Evolutionary conservation across 2,888 invertebrate genomes (phyloP).

Genomic region (Eupithecia pulchellata): DNA sequence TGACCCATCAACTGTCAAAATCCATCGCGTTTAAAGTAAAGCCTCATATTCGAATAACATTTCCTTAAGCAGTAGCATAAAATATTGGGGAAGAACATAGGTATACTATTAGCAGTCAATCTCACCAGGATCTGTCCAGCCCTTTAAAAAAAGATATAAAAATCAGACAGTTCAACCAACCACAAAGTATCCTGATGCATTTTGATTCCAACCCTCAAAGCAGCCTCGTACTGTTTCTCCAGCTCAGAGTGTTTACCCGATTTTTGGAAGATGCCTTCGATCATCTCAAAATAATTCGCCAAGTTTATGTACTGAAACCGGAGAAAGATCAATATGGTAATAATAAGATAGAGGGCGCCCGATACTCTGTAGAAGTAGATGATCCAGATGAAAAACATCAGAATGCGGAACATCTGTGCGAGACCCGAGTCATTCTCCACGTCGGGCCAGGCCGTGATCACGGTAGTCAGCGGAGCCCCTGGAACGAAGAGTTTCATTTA

Average conservation of each 20-base stretch:
- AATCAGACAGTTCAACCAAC: not conserved
- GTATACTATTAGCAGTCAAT: too few relatives aligned
- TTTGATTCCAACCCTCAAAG: slow-evolving; percentile 6
- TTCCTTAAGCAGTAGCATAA: too few relatives aligned
- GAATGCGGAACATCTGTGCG: not conserved
- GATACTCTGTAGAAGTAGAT: slow-evolving; percentile 8
- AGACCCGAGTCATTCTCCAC: not conserved
- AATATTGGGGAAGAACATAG: too few relatives aligned
- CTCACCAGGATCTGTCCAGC: too few relatives aligned
- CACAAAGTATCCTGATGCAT: slow-evolving; percentile 11
- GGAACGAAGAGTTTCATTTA: not conserved
- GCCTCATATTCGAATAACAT: too few relatives aligned
- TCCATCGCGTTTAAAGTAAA: too few relatives aligned
- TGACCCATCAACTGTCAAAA: too few relatives aligned
- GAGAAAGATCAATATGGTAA: not conserved
- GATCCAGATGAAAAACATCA: not conserved
- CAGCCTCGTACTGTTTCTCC: not conserved
- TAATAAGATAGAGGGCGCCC: not conserved
- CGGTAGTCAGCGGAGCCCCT: slow-evolving; percentile 7
- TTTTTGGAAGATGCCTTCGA: not conserved
- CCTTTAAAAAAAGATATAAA: too few relatives aligned
- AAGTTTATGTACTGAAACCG: slow-evolving; percentile 7
- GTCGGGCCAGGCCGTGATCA: slow-evolving; percentile 10
- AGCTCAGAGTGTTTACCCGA: not conserved
- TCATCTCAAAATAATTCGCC: not conserved